These are phyloP conservation scores for Anguilla anguilla DNA, from an alignment of 2,797 vertebrate species.

Conservation along the genomic window DNA sequence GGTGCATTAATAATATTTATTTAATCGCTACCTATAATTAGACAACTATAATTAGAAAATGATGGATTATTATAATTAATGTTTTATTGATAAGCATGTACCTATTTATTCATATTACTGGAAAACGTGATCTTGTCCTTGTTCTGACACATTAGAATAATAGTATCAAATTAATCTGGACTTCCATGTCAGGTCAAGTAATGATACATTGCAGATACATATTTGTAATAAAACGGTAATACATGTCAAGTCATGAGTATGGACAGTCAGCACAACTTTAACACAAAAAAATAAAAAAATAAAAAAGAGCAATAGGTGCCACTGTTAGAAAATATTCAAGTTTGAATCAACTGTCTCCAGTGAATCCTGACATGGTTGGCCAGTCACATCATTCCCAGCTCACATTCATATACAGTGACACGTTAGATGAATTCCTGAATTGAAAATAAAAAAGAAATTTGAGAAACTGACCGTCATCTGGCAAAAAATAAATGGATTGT, in stretches of 20 bases:
- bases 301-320: not conserved
- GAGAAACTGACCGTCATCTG: not conserved
- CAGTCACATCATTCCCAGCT: not conserved
- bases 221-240: not conserved
- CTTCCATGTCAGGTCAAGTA: not conserved
- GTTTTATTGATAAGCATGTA: not conserved
- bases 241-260: not conserved
- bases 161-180: not conserved
- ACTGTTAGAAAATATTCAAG: not conserved
- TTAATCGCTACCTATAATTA: not conserved
- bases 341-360: not conserved
- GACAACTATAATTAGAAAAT: not conserved
- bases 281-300: not conserved
- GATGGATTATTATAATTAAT: not conserved
- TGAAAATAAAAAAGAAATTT: constrained; percentile 2
- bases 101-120: constrained; percentile 3
- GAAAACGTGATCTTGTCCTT: not conserved
- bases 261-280: not conserved
- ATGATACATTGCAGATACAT: not conserved
- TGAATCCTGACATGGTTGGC: not conserved
- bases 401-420: not conserved
- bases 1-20: too few relatives aligned
- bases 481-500: not conserved
- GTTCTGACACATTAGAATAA: not conserved
- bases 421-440: not conserved